Conservation (phyloP, 1,140 invertebrate genomes). For the Plodia interpunctella region DNA sequence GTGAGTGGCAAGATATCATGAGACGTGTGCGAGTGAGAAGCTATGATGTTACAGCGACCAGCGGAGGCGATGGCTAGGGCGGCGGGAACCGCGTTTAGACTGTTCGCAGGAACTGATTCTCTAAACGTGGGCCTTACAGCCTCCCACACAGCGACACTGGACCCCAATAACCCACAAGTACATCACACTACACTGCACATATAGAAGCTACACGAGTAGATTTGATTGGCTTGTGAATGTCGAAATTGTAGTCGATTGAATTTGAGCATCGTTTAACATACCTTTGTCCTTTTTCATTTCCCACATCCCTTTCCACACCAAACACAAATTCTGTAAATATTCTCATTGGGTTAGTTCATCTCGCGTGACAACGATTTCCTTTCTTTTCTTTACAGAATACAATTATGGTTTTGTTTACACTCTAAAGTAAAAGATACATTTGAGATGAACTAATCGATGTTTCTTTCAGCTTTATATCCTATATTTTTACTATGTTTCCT, state of each 20-base stretch:
- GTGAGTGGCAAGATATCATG: slow-evolving; percentile 10
- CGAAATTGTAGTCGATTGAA: neutral
- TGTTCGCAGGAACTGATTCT: slow-evolving; percentile 86
- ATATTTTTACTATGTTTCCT: neutral
- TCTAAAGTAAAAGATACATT: neutral
- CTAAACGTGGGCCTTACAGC: slow-evolving; percentile 83
- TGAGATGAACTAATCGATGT: neutral
- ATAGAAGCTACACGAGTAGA: slow-evolving; percentile 3
- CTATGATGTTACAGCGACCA: slow-evolving; percentile 79
- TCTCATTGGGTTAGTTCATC: neutral
- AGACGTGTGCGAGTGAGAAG: slow-evolving; percentile 32
- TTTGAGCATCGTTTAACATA: neutral
- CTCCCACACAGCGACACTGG: slow-evolving; percentile 78
- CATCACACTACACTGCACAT: slow-evolving; percentile 31
- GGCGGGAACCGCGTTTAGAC: slow-evolving; percentile 85
- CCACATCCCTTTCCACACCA: too few relatives aligned
- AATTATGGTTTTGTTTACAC: neutral
- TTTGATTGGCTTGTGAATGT: slow-evolving; percentile 4
- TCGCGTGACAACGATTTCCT: neutral
- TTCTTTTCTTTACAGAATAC: too few relatives aligned
- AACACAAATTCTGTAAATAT: too few relatives aligned
- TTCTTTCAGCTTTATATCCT: neutral
- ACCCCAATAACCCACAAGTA: slow-evolving; percentile 74
- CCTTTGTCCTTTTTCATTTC: neutral
- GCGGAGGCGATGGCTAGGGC: slow-evolving; percentile 86